Conservation (phyloP, 2,113 vertebrate genomes). For the Fregetta grallaria region DNA sequence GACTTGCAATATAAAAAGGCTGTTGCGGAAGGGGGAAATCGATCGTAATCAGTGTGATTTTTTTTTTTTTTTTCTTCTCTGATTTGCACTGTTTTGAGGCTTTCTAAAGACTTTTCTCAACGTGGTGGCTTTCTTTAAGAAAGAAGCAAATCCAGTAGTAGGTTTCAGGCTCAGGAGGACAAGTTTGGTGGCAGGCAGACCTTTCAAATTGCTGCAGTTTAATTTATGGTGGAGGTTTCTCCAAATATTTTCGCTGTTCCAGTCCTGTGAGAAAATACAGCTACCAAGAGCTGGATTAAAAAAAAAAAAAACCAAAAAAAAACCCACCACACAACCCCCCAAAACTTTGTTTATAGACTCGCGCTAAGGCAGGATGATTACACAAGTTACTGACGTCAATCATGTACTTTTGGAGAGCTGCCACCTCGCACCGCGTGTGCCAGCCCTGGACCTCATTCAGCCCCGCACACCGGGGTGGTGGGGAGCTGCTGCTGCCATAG, state of each 20-base stretch:
- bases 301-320: no score
- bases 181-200: accelerated
- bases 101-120: neutral
- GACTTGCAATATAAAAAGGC: neutral
- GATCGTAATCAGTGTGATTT: neutral
- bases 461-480: neutral
- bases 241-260: neutral
- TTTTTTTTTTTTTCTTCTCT: neutral
- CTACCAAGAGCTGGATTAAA: neutral
- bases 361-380: neutral
- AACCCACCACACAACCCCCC: neutral
- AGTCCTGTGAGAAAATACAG: neutral
- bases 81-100: neutral
- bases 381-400: constrained; percentile 44
- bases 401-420: constrained; percentile 51
- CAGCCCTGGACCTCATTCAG: neutral
- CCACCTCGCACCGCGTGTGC: neutral
- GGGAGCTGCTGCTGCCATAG: neutral
- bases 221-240: neutral
- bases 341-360: neutral
- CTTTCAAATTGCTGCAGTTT: neutral
- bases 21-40: neutral
- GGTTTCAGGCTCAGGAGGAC: neutral
- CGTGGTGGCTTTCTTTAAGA: neutral
- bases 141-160: neutral